These are phyloP conservation scores for Solenodon paradoxus DNA, from an alignment of 2,113 vertebrate genomes.

Conservation along the genomic window DNA sequence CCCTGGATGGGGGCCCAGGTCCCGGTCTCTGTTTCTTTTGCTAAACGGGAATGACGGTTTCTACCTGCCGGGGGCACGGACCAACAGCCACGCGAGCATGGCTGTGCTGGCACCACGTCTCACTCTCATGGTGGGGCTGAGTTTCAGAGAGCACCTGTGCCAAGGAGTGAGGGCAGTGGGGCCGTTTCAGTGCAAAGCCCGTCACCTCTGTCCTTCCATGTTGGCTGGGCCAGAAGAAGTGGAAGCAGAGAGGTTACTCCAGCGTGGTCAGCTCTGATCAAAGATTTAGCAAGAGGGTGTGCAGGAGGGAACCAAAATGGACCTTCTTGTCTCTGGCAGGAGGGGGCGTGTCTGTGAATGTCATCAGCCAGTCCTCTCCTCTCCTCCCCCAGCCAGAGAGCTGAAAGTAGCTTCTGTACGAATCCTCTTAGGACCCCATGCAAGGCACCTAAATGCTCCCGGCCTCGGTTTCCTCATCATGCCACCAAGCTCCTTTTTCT, in stretches of 20 bases:
- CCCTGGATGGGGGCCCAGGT: neutral
- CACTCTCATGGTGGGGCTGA: neutral
- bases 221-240: neutral
- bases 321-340: neutral
- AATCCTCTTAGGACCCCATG: neutral
- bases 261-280: neutral
- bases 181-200: too few species aligned
- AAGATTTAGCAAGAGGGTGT: neutral
- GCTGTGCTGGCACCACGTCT: neutral
- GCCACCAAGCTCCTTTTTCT: neutral
- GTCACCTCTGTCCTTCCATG: neutral
- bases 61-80: neutral
- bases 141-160: accelerated
- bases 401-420: neutral
- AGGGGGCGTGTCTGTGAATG: neutral
- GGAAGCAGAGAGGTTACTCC: neutral
- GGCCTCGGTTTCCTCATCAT: neutral
- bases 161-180: neutral
- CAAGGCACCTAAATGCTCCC: neutral
- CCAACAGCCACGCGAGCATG: neutral
- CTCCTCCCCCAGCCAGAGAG: neutral
- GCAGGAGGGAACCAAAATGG: neutral
- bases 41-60: neutral
- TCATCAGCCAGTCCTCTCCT: neutral
- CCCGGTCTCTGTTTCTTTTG: neutral